These are phyloP conservation scores for Bradynema listronoti DNA, from an alignment of 1,140 invertebrate genomes.

Conservation along the genomic window DNA sequence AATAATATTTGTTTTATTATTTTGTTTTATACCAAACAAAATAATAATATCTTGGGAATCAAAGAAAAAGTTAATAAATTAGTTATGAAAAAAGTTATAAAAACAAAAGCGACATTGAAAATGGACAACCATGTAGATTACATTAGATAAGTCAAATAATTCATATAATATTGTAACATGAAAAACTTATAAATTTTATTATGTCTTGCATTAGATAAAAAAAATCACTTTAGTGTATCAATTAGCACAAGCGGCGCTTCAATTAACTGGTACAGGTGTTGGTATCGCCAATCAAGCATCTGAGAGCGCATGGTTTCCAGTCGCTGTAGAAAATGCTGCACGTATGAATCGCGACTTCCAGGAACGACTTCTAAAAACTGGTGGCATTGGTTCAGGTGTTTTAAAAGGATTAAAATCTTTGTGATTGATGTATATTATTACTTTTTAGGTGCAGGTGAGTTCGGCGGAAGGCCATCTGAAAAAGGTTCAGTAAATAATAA, in stretches of 20 bases:
- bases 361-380: constrained; percentile 30
- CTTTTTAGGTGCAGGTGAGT: neutral
- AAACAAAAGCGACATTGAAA: no score
- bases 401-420: neutral
- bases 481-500: constrained; percentile 13
- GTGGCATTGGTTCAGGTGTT: constrained; percentile 4
- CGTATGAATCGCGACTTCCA: constrained; percentile 44
- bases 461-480: neutral
- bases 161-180: neutral
- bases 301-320: constrained; percentile 46
- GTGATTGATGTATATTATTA: no score
- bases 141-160: neutral
- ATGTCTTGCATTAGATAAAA: no score
- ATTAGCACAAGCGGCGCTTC: constrained; percentile 51
- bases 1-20: no score
- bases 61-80: no score
- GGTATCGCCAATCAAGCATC: constrained; percentile 53
- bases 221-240: constrained; percentile 56
- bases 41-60: no score
- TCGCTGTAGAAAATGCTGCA: constrained; percentile 40
- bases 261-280: constrained; percentile 51
- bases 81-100: no score
- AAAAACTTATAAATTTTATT: neutral
- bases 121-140: neutral
- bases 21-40: no score